These are phyloP conservation scores for Neotoma lepida DNA, from an alignment of 2,113 vertebrate genomes.

Conservation along the genomic window DNA sequence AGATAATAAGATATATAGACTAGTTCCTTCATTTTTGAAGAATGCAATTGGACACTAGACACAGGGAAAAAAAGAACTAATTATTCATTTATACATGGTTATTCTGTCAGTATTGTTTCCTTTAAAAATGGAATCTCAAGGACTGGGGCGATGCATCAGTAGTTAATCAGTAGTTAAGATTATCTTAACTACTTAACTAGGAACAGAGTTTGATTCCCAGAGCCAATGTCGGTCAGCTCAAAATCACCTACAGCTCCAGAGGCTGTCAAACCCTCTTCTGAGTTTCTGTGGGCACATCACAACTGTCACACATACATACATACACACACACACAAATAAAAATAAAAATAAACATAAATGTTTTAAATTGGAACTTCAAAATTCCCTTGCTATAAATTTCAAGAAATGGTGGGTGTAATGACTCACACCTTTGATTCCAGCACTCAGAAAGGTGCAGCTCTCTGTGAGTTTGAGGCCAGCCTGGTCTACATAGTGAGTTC, in stretches of 20 bases:
- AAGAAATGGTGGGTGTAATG: no score
- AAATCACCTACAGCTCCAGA: background rate
- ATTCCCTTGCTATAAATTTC: background rate
- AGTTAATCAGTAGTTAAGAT: background rate
- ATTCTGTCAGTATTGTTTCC: background rate
- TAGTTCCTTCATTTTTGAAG: background rate
- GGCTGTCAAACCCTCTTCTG: background rate
- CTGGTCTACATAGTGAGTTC: no score
- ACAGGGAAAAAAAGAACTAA: background rate
- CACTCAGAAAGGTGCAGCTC: no score
- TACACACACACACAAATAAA: background rate
- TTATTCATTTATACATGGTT: background rate
- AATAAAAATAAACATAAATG: background rate
- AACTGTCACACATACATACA: background rate
- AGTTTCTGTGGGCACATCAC: background rate
- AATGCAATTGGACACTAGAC: no score
- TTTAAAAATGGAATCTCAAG: background rate
- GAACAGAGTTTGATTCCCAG: background rate
- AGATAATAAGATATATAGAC: background rate
- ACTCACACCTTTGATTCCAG: no score
- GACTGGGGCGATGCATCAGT: background rate
- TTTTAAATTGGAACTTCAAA: background rate
- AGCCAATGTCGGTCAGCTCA: background rate
- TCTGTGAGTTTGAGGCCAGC: no score
- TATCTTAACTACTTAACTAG: background rate